Conservation (phyloP, 2,797 vertebrate species). For the Urosaurus nigricauda region DNA sequence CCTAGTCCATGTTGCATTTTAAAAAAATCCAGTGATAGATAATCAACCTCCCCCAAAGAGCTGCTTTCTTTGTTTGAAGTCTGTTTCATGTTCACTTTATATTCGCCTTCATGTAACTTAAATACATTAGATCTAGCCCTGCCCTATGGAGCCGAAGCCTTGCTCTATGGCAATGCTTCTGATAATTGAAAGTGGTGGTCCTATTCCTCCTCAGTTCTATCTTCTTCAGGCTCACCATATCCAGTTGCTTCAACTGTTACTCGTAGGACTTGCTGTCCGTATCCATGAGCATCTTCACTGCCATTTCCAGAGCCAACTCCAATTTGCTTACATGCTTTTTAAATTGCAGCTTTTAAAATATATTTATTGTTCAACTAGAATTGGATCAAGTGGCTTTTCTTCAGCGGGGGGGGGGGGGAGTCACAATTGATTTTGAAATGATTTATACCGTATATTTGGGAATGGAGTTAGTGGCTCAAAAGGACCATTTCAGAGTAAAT, state of each 20-base stretch:
- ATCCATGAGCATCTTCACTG: neutral
- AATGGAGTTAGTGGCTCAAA: neutral
- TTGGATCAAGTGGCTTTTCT: neutral
- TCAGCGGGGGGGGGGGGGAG: neutral
- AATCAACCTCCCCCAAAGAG: neutral
- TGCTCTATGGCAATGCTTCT: neutral
- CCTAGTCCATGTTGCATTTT: neutral
- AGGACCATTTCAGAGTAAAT: neutral
- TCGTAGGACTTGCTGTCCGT: neutral
- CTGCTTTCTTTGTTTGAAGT: neutral
- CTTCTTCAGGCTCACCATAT: neutral
- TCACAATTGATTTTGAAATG: neutral
- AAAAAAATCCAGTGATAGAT: neutral
- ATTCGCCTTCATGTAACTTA: neutral
- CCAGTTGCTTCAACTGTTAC: neutral
- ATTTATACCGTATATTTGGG: neutral
- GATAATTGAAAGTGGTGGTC: neutral
- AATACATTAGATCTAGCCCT: neutral
- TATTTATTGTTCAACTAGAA: neutral
- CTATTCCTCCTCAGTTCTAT: neutral
- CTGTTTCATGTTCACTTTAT: too few species aligned
- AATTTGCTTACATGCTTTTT: neutral
- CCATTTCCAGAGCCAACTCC: neutral
- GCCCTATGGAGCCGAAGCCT: neutral
- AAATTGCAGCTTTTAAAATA: neutral